Evolutionary conservation across 2,888 invertebrate species (phyloP).

Genomic region (Melangyna quadrimaculata): DNA sequence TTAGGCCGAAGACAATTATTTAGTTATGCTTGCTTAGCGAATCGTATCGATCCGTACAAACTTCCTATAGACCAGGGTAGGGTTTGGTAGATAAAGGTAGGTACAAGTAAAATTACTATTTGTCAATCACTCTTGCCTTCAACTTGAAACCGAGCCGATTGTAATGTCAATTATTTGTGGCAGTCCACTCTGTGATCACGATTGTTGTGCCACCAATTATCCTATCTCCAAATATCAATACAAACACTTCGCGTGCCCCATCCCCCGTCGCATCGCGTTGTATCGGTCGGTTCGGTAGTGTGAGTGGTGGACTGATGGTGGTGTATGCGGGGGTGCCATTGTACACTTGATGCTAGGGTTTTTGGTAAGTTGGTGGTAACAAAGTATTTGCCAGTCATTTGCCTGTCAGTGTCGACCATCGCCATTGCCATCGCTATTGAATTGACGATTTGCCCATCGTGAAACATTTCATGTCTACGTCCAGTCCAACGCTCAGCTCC

Average conservation of each 20-base stretch:
- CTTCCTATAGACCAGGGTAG: too few relatives aligned
- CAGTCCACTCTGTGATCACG: conserved; percentile 58
- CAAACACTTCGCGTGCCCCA: conserved; percentile 49
- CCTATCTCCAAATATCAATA: conserved; percentile 68
- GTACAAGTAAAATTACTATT: conserved; percentile 56
- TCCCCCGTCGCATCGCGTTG: too few relatives aligned
- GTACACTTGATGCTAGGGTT: conserved; percentile 13
- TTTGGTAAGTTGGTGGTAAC: conserved; percentile 48
- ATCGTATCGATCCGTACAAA: conserved; percentile 24
- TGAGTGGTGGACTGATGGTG: neutral
- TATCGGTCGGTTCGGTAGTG: neutral
- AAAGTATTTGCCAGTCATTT: conserved; percentile 70
- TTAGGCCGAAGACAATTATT: neutral
- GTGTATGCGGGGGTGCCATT: neutral
- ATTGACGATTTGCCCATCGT: conserved; percentile 48
- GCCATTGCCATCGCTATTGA: conserved; percentile 19
- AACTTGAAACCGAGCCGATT: conserved; percentile 36
- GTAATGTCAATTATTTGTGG: conserved; percentile 69
- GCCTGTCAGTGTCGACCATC: conserved; percentile 51
- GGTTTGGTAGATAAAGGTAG: too few relatives aligned
- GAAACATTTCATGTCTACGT: conserved; percentile 25
- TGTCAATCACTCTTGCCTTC: conserved; percentile 63
- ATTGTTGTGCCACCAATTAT: conserved; percentile 71
- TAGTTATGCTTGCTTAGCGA: conserved; percentile 9
- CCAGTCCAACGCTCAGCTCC: conserved; percentile 5